Evolutionary conservation across 2,888 invertebrate genomes (phyloP).

Genomic region (Melieria picta): DNA sequence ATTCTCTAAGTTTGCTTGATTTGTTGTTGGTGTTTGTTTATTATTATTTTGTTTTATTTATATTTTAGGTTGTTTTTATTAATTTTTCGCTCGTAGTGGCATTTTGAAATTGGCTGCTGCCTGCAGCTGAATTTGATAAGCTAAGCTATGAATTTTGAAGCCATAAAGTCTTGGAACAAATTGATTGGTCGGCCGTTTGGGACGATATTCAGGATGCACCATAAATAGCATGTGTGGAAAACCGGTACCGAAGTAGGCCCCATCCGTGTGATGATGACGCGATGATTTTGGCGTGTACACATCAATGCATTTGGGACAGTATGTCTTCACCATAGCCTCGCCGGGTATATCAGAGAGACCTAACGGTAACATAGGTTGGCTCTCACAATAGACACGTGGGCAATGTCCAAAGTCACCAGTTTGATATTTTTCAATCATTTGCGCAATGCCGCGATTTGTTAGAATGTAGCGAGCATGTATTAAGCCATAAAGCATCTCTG

Average conservation of each 20-base stretch:
- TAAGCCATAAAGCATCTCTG: slow-evolving; percentile 98
- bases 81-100: slow-evolving; percentile 86
- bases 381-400: slow-evolving; percentile 98
- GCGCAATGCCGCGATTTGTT: slow-evolving; percentile 97
- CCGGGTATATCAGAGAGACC: slow-evolving; percentile 98
- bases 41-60: too few species aligned
- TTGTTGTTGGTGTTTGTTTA: too few species aligned
- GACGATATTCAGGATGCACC: slow-evolving; percentile 99
- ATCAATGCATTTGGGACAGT: slow-evolving; percentile 99
- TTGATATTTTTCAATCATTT: slow-evolving; percentile 99
- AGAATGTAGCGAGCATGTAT: slow-evolving; percentile 99
- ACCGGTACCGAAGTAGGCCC: slow-evolving; percentile 99
- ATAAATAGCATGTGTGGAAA: slow-evolving; percentile 99
- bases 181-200: slow-evolving; percentile 94
- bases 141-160: slow-evolving; percentile 98
- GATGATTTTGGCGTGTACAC: slow-evolving; percentile 99
- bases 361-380: slow-evolving; percentile 96
- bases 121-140: slow-evolving; percentile 98
- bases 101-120: slow-evolving; percentile 93
- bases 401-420: slow-evolving; percentile 98
- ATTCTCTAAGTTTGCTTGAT: too few species aligned
- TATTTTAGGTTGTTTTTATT: too few species aligned
- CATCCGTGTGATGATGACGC: slow-evolving; percentile 98
- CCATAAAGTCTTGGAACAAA: slow-evolving; percentile 99
- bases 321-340: slow-evolving; percentile 99